Conservation (phyloP, 2,797 vertebrate species). For the Xyrichtys novacula region DNA sequence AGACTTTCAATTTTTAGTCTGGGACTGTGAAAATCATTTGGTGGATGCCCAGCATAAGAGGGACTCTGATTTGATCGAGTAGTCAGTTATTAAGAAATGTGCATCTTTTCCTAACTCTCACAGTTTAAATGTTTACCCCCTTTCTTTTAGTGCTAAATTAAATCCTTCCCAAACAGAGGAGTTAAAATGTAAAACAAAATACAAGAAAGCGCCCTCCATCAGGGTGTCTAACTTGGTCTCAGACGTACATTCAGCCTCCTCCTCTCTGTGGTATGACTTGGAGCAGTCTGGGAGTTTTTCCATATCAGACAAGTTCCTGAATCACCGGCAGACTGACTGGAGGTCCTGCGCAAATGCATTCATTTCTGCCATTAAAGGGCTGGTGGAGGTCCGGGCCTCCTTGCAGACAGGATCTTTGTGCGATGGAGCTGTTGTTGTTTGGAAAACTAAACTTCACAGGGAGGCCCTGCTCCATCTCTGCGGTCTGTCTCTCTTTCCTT, state of each 20-base stretch:
- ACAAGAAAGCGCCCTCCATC: background rate
- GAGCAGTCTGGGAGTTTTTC: background rate
- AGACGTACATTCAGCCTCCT: background rate
- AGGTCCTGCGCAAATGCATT: background rate
- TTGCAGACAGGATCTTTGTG: constrained; percentile 27
- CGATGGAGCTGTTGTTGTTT: constrained; percentile 58
- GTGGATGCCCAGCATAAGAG: too few relatives aligned
- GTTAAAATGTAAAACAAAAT: too few relatives aligned
- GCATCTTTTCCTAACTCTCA: too few relatives aligned
- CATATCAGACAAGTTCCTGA: background rate
- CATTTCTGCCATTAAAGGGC: background rate
- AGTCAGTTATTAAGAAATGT: too few relatives aligned
- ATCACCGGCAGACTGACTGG: background rate
- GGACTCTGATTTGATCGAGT: too few relatives aligned
- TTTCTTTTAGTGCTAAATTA: too few relatives aligned
- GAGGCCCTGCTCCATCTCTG: constrained; percentile 71
- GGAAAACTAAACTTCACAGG: constrained; percentile 68
- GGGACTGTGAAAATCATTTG: too few relatives aligned
- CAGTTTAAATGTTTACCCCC: too few relatives aligned
- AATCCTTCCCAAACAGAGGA: too few relatives aligned
- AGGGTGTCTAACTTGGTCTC: too few relatives aligned
- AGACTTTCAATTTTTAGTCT: too few relatives aligned
- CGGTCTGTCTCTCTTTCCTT: constrained; percentile 42
- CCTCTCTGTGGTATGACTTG: background rate
- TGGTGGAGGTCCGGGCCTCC: constrained; percentile 31